Evolutionary conservation across 2,113 vertebrate species (phyloP).

Genomic region (Microcebus tavaratra): DNA sequence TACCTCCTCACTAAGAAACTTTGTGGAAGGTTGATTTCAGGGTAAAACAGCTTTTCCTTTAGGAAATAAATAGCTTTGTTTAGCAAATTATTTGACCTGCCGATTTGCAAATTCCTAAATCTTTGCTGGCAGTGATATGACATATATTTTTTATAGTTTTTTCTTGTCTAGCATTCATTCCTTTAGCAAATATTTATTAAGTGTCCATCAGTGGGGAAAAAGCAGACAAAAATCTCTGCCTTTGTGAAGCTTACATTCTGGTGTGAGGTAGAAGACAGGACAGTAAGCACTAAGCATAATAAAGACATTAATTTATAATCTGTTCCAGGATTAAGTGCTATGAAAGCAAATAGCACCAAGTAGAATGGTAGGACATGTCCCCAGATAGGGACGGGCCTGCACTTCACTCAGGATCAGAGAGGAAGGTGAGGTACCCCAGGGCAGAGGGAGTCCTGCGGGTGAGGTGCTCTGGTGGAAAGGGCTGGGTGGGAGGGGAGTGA

Average conservation of each 20-base stretch:
- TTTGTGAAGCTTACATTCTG: not conserved
- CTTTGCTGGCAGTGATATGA: not conserved
- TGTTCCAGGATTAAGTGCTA: no score
- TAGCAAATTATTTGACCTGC: no score
- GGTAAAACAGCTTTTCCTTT: not conserved
- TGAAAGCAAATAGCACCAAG: not conserved
- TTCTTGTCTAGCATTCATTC: not conserved
- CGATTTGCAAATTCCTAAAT: rapidly evolving
- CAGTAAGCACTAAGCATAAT: no score
- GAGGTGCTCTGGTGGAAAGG: not conserved
- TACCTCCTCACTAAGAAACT: not conserved
- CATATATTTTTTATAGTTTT: not conserved
- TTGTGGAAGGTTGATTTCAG: not conserved
- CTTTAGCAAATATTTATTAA: not conserved
- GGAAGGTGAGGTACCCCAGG: not conserved
- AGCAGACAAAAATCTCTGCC: not conserved
- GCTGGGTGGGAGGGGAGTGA: no score
- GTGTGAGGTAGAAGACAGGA: no score
- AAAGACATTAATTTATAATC: rapidly evolving
- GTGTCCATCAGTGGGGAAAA: not conserved
- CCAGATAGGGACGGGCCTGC: rapidly evolving
- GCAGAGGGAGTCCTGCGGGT: not conserved
- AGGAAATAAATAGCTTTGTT: no score
- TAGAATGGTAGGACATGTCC: no score
- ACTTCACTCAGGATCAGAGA: not conserved